phyloP scores from a whole-genome alignment of 2,888 invertebrate species.

The Oscheius onirici region DNA sequence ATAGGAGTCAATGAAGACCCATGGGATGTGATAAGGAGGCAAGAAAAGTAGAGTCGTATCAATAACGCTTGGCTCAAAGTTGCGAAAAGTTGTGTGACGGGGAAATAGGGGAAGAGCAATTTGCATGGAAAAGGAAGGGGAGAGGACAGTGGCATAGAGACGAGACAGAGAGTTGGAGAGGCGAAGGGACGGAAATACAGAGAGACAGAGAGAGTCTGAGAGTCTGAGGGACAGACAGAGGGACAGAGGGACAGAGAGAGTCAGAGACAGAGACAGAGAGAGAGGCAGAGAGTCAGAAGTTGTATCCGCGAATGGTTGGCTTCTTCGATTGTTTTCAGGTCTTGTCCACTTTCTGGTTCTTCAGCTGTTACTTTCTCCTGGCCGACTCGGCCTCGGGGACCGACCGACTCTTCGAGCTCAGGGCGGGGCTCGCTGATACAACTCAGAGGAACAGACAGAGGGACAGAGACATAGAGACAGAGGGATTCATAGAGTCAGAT shows the following conservation, averaged over 20 bases:
- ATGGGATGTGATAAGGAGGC: too few species aligned
- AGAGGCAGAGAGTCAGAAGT: neutral
- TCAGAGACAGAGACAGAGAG: neutral
- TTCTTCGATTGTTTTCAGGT: neutral
- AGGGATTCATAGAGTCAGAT: neutral
- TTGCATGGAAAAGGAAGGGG: too few species aligned
- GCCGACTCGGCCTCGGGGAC: too few species aligned
- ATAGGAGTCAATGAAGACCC: neutral
- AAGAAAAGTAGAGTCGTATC: too few species aligned
- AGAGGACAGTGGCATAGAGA: neutral
- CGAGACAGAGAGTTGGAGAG: neutral
- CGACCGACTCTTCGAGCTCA: too few species aligned
- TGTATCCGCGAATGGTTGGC: too few species aligned
- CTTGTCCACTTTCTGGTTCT: neutral
- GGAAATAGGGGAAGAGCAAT: too few species aligned
- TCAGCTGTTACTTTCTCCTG: too few species aligned
- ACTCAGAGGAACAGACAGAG: neutral
- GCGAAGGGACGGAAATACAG: neutral
- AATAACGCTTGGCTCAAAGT: too few species aligned
- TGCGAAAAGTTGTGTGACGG: too few species aligned
- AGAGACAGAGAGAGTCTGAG: neutral
- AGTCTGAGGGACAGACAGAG: neutral
- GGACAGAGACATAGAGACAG: neutral
- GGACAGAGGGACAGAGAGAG: neutral
- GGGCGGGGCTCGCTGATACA: too few species aligned